Evolutionary conservation across 2,113 vertebrate species (phyloP).

Genomic region (Dermatemys mawii): DNA sequence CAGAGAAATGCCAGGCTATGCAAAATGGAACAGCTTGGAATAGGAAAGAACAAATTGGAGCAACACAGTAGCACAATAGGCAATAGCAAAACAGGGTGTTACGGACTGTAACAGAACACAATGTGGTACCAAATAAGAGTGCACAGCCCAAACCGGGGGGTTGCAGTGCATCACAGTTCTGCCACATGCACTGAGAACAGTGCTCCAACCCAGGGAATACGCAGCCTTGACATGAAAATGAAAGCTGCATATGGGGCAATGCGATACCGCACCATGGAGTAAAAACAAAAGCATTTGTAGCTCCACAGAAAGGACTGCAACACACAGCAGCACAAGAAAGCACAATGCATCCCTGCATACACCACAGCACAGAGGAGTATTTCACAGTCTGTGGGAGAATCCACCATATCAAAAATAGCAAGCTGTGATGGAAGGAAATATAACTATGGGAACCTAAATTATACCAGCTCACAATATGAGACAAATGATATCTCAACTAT

Average conservation of each 20-base stretch:
- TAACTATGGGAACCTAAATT: background rate
- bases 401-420: background rate
- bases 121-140: accelerated
- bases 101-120: background rate
- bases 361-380: background rate
- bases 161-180: background rate
- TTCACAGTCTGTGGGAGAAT: background rate
- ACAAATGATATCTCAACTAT: background rate
- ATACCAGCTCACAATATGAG: background rate
- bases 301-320: background rate
- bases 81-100: background rate
- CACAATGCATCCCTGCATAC: accelerated
- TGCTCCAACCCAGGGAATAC: background rate
- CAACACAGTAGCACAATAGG: background rate
- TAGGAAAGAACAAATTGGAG: background rate
- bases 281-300: background rate
- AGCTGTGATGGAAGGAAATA: background rate
- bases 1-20: no score
- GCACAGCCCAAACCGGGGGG: accelerated
- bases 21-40: background rate
- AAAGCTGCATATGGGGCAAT: constrained; percentile 28
- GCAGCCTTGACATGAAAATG: constrained; percentile 8
- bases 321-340: accelerated
- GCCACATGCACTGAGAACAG: background rate
- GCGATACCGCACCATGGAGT: constrained; percentile 56